phyloP scores from a whole-genome alignment of 2,888 invertebrate genomes.

The Alviniconcha strummeri region DNA sequence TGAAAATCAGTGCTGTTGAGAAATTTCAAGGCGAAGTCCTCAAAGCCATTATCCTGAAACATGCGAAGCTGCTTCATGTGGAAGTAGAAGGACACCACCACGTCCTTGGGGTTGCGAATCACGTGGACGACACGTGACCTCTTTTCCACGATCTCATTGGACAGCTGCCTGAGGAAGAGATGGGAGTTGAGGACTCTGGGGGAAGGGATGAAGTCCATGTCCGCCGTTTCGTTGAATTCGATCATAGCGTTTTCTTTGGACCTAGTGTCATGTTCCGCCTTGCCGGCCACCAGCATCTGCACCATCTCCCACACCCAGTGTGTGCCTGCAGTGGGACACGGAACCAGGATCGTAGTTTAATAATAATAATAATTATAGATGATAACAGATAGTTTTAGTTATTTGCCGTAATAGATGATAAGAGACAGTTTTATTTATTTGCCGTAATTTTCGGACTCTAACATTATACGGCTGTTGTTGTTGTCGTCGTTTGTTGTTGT shows the following conservation, averaged over 20 bases:
- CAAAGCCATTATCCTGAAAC: not conserved
- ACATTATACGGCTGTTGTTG: too few species aligned
- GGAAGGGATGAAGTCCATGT: conserved; percentile 29
- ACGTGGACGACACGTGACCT: conserved; percentile 32
- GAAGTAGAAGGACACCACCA: conserved; percentile 36
- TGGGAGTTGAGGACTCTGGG: conserved; percentile 36
- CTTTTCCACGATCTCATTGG: conserved; percentile 27
- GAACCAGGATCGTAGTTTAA: not conserved
- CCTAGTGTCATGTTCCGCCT: conserved; percentile 1
- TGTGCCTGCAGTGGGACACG: conserved; percentile 23
- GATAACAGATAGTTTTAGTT: too few species aligned
- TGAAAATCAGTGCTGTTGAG: not conserved
- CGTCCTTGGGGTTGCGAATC: conserved; percentile 38
- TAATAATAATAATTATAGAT: not conserved
- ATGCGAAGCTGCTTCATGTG: conserved; percentile 20
- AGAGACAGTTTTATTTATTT: too few species aligned
- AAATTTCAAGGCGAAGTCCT: not conserved
- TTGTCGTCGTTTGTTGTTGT: too few species aligned
- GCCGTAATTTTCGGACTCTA: too few species aligned
- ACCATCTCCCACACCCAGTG: conserved; percentile 38
- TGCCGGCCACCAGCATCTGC: conserved; percentile 27
- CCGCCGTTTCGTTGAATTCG: conserved; percentile 22
- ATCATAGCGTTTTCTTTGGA: conserved; percentile 31
- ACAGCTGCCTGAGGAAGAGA: conserved; percentile 27
- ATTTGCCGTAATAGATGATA: too few species aligned